A percentile compares a stretch with the other conserved stretches of the same genome.
phyloP scores from a whole-genome alignment of 2,888 invertebrate genomes.

The Ormyrus labotus region DNA sequence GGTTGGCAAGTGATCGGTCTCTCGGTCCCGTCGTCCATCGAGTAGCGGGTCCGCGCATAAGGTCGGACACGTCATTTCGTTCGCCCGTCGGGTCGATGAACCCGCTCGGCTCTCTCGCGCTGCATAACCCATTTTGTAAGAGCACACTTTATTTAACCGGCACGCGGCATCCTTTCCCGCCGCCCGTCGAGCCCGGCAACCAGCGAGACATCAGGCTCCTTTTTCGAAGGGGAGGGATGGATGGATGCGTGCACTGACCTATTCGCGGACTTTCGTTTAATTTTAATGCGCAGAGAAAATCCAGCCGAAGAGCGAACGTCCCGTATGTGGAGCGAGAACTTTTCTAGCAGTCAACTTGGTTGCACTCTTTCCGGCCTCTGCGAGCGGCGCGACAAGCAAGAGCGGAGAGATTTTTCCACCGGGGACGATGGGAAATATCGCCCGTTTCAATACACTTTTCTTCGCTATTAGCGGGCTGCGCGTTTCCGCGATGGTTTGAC shows the following conservation, averaged over 20 bases:
- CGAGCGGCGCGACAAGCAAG: too few species aligned
- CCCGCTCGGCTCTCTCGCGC: constrained; percentile 66
- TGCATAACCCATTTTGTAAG: constrained; percentile 76
- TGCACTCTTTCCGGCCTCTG: not conserved
- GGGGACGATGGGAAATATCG: too few species aligned
- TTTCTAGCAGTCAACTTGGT: constrained; percentile 29
- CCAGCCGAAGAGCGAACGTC: not conserved
- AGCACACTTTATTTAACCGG: constrained; percentile 74
- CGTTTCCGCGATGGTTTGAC: too few species aligned
- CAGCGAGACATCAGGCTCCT: not conserved
- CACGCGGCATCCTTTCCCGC: constrained; percentile 69
- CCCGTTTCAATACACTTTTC: too few species aligned
- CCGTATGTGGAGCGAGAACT: constrained; percentile 52
- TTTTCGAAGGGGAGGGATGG: not conserved
- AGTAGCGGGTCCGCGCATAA: constrained; percentile 47
- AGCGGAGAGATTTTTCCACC: too few species aligned
- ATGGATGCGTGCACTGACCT: constrained; percentile 31
- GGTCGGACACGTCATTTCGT: constrained; percentile 52
- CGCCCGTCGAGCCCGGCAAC: constrained; percentile 12
- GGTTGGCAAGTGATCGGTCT: constrained; percentile 60
- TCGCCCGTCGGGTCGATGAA: constrained; percentile 71
- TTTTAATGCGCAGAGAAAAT: constrained; percentile 27
- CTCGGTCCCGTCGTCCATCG: constrained; percentile 61
- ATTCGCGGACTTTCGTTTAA: constrained; percentile 43
- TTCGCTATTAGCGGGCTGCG: too few species aligned